Percentiles rank a stretch among this genome's conserved stretches.
Evolutionary conservation across 1,140 invertebrate species (phyloP).

Genomic region (Wasmannia auropunctata): DNA sequence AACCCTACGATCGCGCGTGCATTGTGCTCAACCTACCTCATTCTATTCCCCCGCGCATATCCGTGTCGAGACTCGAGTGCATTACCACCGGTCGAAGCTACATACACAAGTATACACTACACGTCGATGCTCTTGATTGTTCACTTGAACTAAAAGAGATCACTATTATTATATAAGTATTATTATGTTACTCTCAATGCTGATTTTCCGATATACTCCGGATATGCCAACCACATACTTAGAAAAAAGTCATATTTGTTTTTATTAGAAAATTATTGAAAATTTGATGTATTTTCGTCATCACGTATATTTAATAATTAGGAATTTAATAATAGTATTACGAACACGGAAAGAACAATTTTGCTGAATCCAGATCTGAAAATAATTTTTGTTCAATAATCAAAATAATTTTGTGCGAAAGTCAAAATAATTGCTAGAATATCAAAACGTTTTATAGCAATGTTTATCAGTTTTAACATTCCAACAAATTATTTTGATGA

Average conservation of each 20-base stretch:
- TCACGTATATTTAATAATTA: background rate
- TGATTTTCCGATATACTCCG: background rate
- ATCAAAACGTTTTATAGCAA: too few species aligned
- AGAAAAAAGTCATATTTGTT: background rate
- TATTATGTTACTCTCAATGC: too few species aligned
- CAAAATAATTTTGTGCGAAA: too few species aligned
- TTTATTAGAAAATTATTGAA: background rate
- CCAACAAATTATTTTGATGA: too few species aligned
- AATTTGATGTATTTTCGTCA: background rate
- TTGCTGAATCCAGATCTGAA: too few species aligned
- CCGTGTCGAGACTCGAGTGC: constrained; percentile 23
- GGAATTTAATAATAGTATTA: background rate
- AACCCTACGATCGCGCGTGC: constrained; percentile 46
- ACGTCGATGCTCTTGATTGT: background rate
- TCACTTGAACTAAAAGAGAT: background rate
- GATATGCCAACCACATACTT: background rate
- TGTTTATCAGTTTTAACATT: too few species aligned
- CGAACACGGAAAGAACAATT: too few species aligned
- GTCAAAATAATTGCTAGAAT: too few species aligned
- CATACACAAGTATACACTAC: too few species aligned
- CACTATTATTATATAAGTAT: too few species aligned
- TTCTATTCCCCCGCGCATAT: constrained; percentile 20
- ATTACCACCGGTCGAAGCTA: constrained; percentile 36
- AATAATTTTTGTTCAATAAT: too few species aligned
- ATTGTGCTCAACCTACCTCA: constrained; percentile 24